Percentiles rank a stretch among this genome's conserved stretches.
phyloP scores from a whole-genome alignment of 2,113 vertebrate genomes.

The Melanerpes aurifrons region DNA sequence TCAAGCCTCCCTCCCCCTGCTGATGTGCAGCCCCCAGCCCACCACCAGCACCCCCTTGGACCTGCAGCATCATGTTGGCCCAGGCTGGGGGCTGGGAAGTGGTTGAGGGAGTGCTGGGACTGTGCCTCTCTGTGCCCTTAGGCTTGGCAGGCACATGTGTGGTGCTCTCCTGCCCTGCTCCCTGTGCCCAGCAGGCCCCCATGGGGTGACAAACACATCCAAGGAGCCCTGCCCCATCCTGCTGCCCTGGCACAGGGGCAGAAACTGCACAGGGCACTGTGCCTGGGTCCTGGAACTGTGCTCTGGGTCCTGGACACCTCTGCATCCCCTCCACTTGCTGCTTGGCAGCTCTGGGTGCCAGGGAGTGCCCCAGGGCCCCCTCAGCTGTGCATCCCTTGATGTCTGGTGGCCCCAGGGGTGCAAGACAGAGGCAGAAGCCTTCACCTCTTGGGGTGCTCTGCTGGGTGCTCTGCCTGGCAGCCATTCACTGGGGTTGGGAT shows the following conservation, averaged over 20 bases:
- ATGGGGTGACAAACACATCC: accelerated
- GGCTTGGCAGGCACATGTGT: accelerated
- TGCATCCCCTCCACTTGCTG: background rate
- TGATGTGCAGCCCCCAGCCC: background rate
- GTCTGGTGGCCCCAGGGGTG: background rate
- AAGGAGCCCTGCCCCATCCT: background rate
- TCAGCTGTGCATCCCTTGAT: background rate
- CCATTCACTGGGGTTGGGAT: background rate
- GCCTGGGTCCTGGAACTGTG: background rate
- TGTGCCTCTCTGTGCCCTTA: accelerated
- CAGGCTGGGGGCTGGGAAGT: background rate
- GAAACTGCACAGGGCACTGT: background rate
- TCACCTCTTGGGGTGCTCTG: accelerated
- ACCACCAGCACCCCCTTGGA: background rate
- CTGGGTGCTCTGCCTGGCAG: background rate
- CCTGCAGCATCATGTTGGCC: accelerated
- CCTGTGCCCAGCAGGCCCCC: background rate
- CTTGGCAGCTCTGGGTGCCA: background rate
- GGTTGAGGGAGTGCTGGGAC: too few species aligned
- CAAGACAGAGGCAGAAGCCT: background rate
- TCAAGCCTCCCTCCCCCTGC: background rate
- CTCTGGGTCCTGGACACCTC: background rate
- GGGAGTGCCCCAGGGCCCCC: background rate
- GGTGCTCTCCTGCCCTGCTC: accelerated
- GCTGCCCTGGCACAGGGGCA: too few species aligned